These are phyloP conservation scores for Callinectes sapidus DNA, from an alignment of 2,888 invertebrate genomes.

Conservation along the genomic window DNA sequence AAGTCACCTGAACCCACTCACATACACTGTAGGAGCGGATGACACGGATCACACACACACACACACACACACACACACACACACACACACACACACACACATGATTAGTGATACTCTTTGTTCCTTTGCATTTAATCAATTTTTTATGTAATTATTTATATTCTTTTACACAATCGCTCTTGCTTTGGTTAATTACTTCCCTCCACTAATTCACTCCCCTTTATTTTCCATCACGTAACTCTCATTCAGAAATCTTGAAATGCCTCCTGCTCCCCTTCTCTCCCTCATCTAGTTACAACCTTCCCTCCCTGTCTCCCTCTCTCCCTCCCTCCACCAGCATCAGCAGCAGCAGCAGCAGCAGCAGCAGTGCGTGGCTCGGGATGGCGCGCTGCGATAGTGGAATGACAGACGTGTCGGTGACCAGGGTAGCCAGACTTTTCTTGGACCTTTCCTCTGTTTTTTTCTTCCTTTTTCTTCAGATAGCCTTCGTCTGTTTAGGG, in stretches of 20 bases:
- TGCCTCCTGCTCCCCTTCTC: neutral
- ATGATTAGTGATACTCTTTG: neutral
- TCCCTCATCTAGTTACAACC: neutral
- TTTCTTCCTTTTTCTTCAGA: slow-evolving; percentile 33
- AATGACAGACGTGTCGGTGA: slow-evolving; percentile 63
- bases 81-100: too few species aligned
- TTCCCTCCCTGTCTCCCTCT: neutral
- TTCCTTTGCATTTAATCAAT: neutral
- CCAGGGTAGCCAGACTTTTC: slow-evolving; percentile 58
- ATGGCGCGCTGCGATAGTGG: slow-evolving; percentile 60
- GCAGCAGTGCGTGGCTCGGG: slow-evolving; percentile 41
- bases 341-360: neutral
- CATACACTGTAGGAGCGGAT: neutral
- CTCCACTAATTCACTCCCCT: neutral
- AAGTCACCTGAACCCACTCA: neutral
- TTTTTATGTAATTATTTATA: neutral
- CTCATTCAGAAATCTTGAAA: neutral
- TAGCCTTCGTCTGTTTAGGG: slow-evolving; percentile 53
- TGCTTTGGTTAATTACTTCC: neutral
- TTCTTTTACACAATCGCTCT: neutral
- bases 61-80: too few species aligned
- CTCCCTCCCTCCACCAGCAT: neutral
- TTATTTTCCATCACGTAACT: neutral
- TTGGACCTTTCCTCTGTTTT: slow-evolving; percentile 53
- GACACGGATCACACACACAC: neutral